Evolutionary conservation across 2,797 vertebrate species (phyloP), one percentile per base, ranked within the genome.

Genomic region (Darevskia mixta): DNA sequence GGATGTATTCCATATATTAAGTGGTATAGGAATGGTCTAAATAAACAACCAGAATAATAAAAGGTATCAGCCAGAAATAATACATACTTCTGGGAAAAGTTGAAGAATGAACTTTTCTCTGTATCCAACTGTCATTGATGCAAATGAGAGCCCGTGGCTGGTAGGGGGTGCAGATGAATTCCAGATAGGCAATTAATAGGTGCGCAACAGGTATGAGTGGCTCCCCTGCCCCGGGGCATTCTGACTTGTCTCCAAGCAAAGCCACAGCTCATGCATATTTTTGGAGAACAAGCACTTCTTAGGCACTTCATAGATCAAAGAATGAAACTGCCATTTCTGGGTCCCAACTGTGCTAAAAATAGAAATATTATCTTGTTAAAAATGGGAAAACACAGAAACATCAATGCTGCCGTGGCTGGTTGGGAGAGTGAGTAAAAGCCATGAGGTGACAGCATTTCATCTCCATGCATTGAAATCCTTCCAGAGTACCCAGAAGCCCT

Each of bases 171-270:
- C 17, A 64, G 72, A 85, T 76, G 35, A 76, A 64, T 85, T 43
- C 18, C 61, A 77, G 83, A 66, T 35, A 38, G 73, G 58, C 55
- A 83, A 83, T 83, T 83, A 73, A 27, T 73, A 73, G 25, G 20
- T 17, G 23, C 58, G 69, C 73, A 15, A 86, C 20, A 79, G 64
- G 20, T 86, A 55, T 71, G 18, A 20, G 8, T 86, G 20, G 20
- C 67, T 67, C 41, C 38, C 38, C 49, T 25, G 6, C 43, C 45
- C 69, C 38, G 15, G 61, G 58, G 41, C 41, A 35, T 49, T 86
- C 38, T 67, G 17, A 55, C 77, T 86, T 76, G n/a, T 71, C 66
- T 79, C 23, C 25, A 86, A 80, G 77, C 61, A 32, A 86, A n/a
- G 13, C 25, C 67, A 72, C 32, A 32, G 41, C 61, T 85, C 38